Conservation (phyloP, 1,140 invertebrate species). For the Dreissena rostriformis region DNA sequence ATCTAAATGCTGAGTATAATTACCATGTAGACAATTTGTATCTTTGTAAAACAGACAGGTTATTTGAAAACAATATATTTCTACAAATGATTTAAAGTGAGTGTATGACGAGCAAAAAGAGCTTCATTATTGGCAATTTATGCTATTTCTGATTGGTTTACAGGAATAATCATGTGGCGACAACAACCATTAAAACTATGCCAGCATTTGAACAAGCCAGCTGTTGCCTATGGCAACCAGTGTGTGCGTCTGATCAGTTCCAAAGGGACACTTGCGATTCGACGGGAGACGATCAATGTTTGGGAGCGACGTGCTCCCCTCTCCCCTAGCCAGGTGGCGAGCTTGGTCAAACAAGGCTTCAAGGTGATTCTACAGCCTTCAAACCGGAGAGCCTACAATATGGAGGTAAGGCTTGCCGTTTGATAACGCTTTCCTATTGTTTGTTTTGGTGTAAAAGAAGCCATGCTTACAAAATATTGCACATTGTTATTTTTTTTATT, state of each 20-base stretch:
- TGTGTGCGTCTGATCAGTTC: conserved; percentile 40
- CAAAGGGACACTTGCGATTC: conserved; percentile 78
- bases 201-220: conserved; percentile 37
- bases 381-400: conserved; percentile 97
- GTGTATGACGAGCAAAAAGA: no score
- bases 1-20: no score
- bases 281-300: conserved; percentile 96
- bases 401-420: conserved; percentile 85
- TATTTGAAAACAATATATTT: no score
- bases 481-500: no score
- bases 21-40: no score
- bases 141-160: neutral
- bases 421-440: no score
- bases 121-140: no score
- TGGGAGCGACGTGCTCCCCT: conserved; percentile 99
- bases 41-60: no score
- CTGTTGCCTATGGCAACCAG: conserved; percentile 19
- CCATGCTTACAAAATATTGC: no score
- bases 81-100: neutral
- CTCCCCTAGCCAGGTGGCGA: conserved; percentile 94
- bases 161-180: conserved; percentile 56
- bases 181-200: conserved; percentile 56
- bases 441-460: no score
- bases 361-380: conserved; percentile 99
- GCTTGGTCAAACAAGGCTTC: conserved; percentile 90